A percentile compares a stretch with the other conserved stretches of the same genome.
Conservation (phyloP, 2,888 invertebrate species). For the Physocephala rufipes region DNA sequence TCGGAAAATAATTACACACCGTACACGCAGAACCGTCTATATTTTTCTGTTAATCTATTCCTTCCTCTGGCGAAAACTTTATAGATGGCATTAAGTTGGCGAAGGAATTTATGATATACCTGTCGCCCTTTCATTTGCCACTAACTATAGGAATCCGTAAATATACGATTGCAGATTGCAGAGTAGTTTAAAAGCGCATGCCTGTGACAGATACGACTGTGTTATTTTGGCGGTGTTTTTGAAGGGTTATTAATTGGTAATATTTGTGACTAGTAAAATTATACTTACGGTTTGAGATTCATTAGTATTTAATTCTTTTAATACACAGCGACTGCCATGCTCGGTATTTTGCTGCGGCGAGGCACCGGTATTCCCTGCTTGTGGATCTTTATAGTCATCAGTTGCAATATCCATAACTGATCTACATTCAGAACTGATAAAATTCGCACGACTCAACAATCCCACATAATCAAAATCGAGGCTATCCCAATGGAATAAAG, state of each 20-base stretch:
- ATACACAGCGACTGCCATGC: slow-evolving; percentile 40
- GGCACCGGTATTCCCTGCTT: slow-evolving; percentile 21
- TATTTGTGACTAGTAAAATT: background rate
- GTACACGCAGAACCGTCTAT: background rate
- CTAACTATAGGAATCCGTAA: slow-evolving; percentile 1
- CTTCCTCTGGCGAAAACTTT: background rate
- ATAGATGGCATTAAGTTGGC: background rate
- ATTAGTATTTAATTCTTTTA: slow-evolving; percentile 54
- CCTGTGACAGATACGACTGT: background rate
- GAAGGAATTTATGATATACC: background rate
- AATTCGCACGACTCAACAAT: no score
- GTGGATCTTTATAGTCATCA: slow-evolving; percentile 38
- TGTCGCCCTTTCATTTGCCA: background rate
- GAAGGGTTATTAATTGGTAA: background rate
- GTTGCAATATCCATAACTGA: slow-evolving; percentile 39
- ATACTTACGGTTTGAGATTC: slow-evolving; percentile 53
- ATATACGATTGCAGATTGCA: background rate
- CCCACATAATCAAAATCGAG: no score
- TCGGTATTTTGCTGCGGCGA: slow-evolving; percentile 15
- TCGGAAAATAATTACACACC: background rate
- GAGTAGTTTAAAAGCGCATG: slow-evolving; percentile 26
- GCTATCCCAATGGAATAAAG: no score
- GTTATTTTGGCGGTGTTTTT: slow-evolving; percentile 21
- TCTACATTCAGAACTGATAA: no score
- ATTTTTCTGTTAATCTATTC: no score